Evolutionary conservation across 1,140 invertebrate species (phyloP).

Genomic region (Whitmania pigra): DNA sequence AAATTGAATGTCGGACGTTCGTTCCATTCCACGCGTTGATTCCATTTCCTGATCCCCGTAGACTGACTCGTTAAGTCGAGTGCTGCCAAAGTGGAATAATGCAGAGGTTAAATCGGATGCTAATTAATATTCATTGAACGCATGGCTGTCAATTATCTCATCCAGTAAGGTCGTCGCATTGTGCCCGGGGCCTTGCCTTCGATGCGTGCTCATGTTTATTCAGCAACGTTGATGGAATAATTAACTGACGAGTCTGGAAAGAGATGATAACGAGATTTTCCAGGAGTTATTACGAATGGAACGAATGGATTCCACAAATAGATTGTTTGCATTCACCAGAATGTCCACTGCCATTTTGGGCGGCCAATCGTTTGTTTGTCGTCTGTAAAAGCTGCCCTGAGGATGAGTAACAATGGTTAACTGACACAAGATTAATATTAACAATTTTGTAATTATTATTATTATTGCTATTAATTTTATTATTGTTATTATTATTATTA

Average conservation of each 20-base stretch:
- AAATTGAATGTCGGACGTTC: no score
- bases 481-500: no score
- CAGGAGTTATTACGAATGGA: neutral
- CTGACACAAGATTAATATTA: no score
- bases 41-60: no score
- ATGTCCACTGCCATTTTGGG: neutral
- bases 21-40: no score
- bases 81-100: no score
- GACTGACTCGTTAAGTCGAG: no score
- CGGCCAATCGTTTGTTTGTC: neutral
- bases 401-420: neutral
- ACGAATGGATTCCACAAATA: neutral
- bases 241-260: neutral
- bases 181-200: neutral
- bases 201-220: neutral
- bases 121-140: constrained; percentile 10
- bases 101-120: neutral
- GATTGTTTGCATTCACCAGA: no score
- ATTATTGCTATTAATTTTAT: no score
- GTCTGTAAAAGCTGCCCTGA: no score
- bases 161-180: neutral
- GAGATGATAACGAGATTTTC: neutral
- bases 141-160: constrained; percentile 8
- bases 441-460: no score
- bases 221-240: neutral